phyloP scores from a whole-genome alignment of 1,140 invertebrate genomes.

The Steinernema khuongi region DNA sequence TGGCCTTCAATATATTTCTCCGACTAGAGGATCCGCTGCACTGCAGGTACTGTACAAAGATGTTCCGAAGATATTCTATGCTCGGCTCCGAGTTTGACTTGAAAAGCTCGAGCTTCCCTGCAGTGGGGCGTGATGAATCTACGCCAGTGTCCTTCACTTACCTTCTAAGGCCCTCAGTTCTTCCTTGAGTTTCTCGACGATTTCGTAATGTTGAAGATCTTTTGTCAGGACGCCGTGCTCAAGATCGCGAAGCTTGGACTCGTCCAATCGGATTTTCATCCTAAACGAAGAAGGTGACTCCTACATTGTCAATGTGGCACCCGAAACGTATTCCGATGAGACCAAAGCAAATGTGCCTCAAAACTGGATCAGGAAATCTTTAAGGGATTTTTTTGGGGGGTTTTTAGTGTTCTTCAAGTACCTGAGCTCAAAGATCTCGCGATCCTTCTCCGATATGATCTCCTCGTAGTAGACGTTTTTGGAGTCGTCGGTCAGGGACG shows the following conservation, averaged over 20 bases:
- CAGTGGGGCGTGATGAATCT: not conserved
- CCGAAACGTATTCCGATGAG: no score
- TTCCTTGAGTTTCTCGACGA: slow-evolving; percentile 52
- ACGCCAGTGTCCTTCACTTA: not conserved
- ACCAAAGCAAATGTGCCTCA: no score
- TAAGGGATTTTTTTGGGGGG: no score
- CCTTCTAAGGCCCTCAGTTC: slow-evolving; percentile 53
- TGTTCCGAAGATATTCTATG: slow-evolving; percentile 54
- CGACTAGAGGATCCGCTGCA: slow-evolving; percentile 32
- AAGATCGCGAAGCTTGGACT: slow-evolving; percentile 50
- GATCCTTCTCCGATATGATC: not conserved
- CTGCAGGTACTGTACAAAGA: slow-evolving; percentile 53
- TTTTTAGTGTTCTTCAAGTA: no score
- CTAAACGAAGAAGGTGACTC: no score
- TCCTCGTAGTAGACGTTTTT: slow-evolving; percentile 7
- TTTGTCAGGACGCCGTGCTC: slow-evolving; percentile 50
- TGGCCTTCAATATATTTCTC: slow-evolving; percentile 52
- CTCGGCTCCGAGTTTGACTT: slow-evolving; percentile 46
- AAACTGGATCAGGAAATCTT: no score
- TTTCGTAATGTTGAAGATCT: slow-evolving; percentile 54
- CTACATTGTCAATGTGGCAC: no score
- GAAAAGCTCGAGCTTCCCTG: slow-evolving; percentile 42
- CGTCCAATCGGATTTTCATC: slow-evolving; percentile 21
- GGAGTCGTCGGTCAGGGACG: not conserved
- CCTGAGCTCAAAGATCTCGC: not conserved